Base-by-base conservation (phyloP, 2,888 invertebrate species). In the Tinea pellionella region DNA sequence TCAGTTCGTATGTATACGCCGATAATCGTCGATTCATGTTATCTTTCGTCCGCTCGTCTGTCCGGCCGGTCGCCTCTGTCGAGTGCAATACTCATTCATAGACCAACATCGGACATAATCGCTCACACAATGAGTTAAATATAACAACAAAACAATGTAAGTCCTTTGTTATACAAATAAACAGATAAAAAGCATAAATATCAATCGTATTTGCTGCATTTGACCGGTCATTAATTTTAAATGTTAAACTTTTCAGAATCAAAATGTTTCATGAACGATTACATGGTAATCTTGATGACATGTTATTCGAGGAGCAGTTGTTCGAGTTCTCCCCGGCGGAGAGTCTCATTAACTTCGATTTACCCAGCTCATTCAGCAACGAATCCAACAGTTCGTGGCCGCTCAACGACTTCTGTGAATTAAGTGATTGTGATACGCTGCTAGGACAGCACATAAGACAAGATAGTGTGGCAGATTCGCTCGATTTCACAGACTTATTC, bases 241-340 rank as follows among this genome's bases (percentile, higher is more conserved):
- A 24, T 24, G 24, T 24, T 24, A 24, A 24, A 24, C 6, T 24
- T 24, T 24, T 24, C 24, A 24, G 24, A 24, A 6, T 24, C 24
- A 24, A 24, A 2, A 57, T 57, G 57, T 57, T 32, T 57, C 30
- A 15, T 32, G 57, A 57, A n/a, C 1, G 30, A 2, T 13, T 57
- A 15, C 32, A 57, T 32, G 32, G 19, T 6, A 55, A 75, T 62
- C 68, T 78, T 24, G 80, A 82, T 63, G 24, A 84, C 84, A 77
- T 73, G 29, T 73, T 84, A 18, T 71, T 83, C 59, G 85, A 86
- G 63, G 77, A 81, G 63, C 78, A 78, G 1, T 72, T 83, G 19
- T 85, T 83, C 65, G 82, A 85, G 65, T 79, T 77, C 65, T 85
- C 86, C 4, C 85, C 86, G 62, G 80, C 77, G 8, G 87, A 86